Evolutionary conservation across 2,797 vertebrate species (phyloP).

Genomic region (Bufotes viridis): DNA sequence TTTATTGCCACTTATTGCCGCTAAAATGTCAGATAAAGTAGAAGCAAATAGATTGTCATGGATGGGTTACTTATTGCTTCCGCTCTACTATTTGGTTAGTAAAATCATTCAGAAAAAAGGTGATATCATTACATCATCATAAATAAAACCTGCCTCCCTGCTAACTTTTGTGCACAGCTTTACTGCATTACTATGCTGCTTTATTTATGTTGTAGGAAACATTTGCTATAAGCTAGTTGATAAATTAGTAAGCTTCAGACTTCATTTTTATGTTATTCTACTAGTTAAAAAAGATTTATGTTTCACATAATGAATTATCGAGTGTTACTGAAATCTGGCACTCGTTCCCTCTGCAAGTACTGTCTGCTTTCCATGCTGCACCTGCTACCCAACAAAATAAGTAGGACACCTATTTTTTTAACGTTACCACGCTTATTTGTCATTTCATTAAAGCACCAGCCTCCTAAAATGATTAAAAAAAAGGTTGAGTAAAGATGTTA

Average conservation of each 20-base stretch:
- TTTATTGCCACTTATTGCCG: too few species aligned
- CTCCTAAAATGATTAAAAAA: constrained; percentile 1
- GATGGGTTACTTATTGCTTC: too few species aligned
- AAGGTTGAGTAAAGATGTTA: constrained; percentile 4
- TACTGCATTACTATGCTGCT: constrained; percentile 31
- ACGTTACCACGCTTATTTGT: neutral
- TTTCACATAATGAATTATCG: constrained; percentile 42
- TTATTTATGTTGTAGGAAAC: constrained; percentile 61
- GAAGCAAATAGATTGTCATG: too few species aligned
- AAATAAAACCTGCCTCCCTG: constrained; percentile 5
- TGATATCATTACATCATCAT: constrained; percentile 53
- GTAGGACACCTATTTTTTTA: constrained; percentile 33
- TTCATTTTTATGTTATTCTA: constrained; percentile 38
- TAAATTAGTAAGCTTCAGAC: constrained; percentile 29
- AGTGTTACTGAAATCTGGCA: constrained; percentile 53
- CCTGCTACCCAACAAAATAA: constrained; percentile 30
- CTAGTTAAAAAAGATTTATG: constrained; percentile 56
- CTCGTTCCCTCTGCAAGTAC: constrained; percentile 45
- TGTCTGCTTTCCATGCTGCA: constrained; percentile 31
- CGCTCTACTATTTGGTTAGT: too few species aligned
- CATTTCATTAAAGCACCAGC: constrained; percentile 1
- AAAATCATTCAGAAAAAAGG: constrained; percentile 18
- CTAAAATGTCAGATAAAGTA: too few species aligned
- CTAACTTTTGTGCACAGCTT: constrained; percentile 23
- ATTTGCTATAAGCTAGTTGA: constrained; percentile 45